phyloP scores from a whole-genome alignment of 2,113 vertebrate genomes.

The Gambusia holbrooki region DNA sequence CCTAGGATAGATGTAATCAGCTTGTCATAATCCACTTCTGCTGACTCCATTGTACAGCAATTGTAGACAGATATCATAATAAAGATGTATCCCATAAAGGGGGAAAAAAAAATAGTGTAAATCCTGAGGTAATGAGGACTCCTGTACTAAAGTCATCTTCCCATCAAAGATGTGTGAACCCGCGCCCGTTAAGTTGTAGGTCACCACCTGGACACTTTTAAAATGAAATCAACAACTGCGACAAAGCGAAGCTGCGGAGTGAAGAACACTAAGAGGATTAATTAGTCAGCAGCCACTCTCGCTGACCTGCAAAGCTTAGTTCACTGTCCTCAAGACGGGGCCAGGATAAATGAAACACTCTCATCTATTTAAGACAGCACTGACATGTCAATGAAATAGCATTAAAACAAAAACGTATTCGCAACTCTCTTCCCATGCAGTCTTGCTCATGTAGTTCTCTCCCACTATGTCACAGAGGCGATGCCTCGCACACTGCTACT shows the following conservation, averaged over 20 bases:
- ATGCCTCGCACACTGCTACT: not conserved
- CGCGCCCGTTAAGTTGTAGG: constrained; percentile 27
- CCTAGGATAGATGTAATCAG: constrained; percentile 7
- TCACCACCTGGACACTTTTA: constrained; percentile 54
- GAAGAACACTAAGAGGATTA: constrained; percentile 79
- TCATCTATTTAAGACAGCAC: not conserved
- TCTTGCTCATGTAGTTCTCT: not conserved
- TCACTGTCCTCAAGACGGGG: constrained; percentile 19
- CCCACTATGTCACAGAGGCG: not conserved
- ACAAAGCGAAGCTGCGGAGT: constrained; percentile 50
- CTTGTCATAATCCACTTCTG: constrained; percentile 37
- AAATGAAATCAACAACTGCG: constrained; percentile 54
- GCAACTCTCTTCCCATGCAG: not conserved
- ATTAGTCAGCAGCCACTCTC: constrained; percentile 72
- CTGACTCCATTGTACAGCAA: constrained; percentile 26
- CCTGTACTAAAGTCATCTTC: constrained; percentile 9
- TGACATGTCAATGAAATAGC: not conserved
- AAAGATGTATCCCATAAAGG: constrained; percentile 34
- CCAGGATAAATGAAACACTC: not conserved
- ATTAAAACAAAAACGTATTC: not conserved
- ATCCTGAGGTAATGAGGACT: not conserved
- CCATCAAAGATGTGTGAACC: constrained; percentile 17
- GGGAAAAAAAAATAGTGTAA: not conserved
- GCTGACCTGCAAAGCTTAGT: constrained; percentile 32
- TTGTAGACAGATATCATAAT: constrained; percentile 3